Evolutionary conservation across 2,113 vertebrate species (phyloP).

Genomic region (Shinisaurus crocodilurus): DNA sequence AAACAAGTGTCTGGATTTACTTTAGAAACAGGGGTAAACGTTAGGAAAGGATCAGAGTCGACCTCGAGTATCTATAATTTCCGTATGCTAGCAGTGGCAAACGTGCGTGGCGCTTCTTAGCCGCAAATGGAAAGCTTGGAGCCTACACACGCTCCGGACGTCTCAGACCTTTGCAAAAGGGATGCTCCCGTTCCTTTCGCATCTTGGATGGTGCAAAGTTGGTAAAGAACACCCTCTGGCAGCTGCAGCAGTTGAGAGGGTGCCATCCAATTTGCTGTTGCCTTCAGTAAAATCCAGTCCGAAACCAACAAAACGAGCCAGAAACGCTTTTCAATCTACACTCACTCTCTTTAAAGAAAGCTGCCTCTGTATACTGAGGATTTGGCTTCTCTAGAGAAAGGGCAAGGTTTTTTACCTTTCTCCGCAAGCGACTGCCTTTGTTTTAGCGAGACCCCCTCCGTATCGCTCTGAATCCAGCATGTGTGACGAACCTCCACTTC

Average conservation of each 20-base stretch:
- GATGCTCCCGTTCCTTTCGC: not conserved
- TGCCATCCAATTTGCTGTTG: not conserved
- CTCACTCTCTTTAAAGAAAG: not conserved
- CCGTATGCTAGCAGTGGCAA: too few species aligned
- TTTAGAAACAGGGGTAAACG: too few species aligned
- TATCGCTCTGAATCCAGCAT: not conserved
- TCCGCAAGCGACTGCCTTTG: too few species aligned
- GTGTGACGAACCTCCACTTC: not conserved
- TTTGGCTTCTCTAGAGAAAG: too few species aligned
- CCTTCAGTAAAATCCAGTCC: not conserved
- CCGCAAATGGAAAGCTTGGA: not conserved
- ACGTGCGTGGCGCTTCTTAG: not conserved
- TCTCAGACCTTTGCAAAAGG: not conserved
- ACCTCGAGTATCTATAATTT: not conserved
- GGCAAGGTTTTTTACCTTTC: too few species aligned
- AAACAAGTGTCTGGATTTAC: not conserved
- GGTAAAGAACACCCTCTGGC: not conserved
- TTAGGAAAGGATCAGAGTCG: not conserved
- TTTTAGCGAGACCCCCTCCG: too few species aligned
- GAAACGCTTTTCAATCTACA: not conserved
- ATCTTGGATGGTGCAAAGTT: not conserved
- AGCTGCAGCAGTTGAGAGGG: not conserved
- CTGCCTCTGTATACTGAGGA: not conserved
- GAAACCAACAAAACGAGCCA: not conserved
- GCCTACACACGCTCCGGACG: not conserved